Base-by-base conservation (phyloP, 1,140 invertebrate genomes). In the Mycetomoellerius zeteki region DNA sequence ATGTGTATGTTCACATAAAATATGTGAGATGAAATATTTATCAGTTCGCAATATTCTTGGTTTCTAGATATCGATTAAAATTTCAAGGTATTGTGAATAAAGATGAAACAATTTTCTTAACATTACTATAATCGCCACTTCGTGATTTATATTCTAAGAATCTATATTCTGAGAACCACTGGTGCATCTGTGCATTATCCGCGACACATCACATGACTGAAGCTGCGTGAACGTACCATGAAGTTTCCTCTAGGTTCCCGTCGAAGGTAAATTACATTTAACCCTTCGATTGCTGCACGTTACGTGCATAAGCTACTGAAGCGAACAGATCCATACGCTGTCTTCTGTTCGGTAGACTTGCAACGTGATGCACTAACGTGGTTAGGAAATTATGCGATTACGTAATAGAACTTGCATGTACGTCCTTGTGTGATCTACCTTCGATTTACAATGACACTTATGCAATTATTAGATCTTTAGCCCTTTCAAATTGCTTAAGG, bases 221-320 rank as follows among this genome's bases (percentile, higher is more conserved):
- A 75, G 33, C 72, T 60, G 54, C 73, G 52, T 58, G 72, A 73
- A 75, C n/a, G 72, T 75, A 76, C 56, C 14, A 37, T 77, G 58
- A 77, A 77, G 56, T 60, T 77, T 77, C 56, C 56, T 77, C 56
- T 43, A 60, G 73, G 73, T 60, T 76, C 33, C 21, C 56, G 56
- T 77, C 75, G 56, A 77, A 60, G 56, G 75, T 77, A 77, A 77
- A 77, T 77, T 77, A 77, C 75, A 60, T 77, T 77, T 62, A 77
- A 77, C 56, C 56, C 75, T 77, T 77, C 75, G 75, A 77, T 77
- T 77, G 56, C 75, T 43, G 73, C 73, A 60, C 75, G 75, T 77
- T 77, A 77, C 33, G 58, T 77, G 75, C 75, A 77, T 62, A 77
- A 77, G 56, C 75, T 77, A 77, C 75, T 77, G 56, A 77, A 62